Evolutionary conservation across 2,797 vertebrate genomes (phyloP).

Genomic region (Avahi laniger): DNA sequence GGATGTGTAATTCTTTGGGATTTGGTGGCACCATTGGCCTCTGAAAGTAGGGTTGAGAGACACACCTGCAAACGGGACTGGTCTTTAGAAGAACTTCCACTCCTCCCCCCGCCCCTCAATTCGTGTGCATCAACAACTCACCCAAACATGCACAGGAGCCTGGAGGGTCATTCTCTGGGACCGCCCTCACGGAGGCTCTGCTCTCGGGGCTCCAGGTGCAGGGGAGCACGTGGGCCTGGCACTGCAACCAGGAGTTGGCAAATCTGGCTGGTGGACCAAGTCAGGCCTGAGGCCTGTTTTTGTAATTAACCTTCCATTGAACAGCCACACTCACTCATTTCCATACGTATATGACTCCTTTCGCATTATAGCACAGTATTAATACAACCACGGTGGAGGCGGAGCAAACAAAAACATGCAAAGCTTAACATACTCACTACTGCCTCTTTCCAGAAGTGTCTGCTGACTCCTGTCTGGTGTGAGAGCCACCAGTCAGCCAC

Average conservation of each 20-base stretch:
- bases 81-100: neutral
- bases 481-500: too few relatives aligned
- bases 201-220: neutral
- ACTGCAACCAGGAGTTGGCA: neutral
- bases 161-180: neutral
- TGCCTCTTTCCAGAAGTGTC: accelerated
- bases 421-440: accelerated
- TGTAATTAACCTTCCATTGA: too few relatives aligned
- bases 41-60: neutral
- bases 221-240: neutral
- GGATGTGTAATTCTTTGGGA: accelerated
- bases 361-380: accelerated
- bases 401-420: too few relatives aligned
- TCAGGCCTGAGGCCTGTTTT: neutral
- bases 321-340: neutral
- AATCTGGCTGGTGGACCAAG: neutral
- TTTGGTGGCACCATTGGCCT: neutral
- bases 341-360: too few relatives aligned
- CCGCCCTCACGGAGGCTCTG: neutral
- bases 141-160: neutral
- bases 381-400: too few relatives aligned
- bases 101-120: too few relatives aligned
- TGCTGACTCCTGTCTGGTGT: neutral
- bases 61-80: neutral
- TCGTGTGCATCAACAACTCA: accelerated